phyloP scores from a whole-genome alignment of 2,113 vertebrate genomes.

The Albula glossodonta region DNA sequence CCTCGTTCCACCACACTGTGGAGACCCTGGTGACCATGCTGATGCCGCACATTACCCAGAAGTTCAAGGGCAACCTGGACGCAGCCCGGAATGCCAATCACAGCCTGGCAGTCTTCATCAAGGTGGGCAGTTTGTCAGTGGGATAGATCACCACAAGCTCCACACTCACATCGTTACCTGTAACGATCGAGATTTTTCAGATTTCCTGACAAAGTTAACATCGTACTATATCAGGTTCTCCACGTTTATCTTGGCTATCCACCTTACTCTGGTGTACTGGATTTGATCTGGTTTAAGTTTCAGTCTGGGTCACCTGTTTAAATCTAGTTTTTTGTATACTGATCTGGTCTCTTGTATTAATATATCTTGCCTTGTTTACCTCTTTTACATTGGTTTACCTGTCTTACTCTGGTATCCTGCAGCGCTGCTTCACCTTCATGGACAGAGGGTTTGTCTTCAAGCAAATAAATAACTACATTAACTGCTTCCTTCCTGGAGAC shows the following conservation, averaged over 20 bases:
- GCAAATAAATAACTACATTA: slow-evolving; percentile 97
- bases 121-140: slow-evolving; percentile 4
- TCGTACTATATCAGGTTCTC: no score
- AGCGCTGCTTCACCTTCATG: slow-evolving; percentile 98
- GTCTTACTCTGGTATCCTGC: slow-evolving; percentile 26
- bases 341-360: no score
- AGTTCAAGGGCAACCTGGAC: slow-evolving; percentile 93
- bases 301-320: no score
- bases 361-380: neutral
- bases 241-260: no score
- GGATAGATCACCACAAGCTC: no score
- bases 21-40: slow-evolving; percentile 93
- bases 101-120: slow-evolving; percentile 86
- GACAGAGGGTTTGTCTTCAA: slow-evolving; percentile 97
- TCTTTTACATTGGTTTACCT: neutral
- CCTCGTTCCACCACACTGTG: slow-evolving; percentile 87
- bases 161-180: no score
- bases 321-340: no score
- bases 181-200: no score
- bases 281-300: no score
- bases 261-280: no score
- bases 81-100: slow-evolving; percentile 95
- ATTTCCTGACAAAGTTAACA: no score
- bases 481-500: slow-evolving; percentile 92
- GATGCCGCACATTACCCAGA: slow-evolving; percentile 96